phyloP scores from a whole-genome alignment of 2,113 vertebrate species.

The Hylia prasina region DNA sequence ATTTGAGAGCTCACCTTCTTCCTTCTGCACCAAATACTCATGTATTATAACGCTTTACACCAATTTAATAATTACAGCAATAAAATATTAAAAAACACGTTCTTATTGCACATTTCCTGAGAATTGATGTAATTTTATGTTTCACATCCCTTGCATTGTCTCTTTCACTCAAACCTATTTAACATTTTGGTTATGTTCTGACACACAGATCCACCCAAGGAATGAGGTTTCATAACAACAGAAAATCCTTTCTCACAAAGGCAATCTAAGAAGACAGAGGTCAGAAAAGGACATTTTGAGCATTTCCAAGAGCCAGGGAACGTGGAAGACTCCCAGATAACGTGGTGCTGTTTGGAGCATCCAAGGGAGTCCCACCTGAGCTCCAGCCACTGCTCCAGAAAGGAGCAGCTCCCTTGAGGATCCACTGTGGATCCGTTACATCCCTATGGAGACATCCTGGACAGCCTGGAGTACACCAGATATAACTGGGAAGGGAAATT shows the following conservation, averaged over 20 bases:
- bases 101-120: not conserved
- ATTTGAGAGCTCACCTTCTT: not conserved
- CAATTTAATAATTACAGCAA: not conserved
- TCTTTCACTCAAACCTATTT: not conserved
- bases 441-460: rapidly evolving
- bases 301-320: not conserved
- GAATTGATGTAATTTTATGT: not conserved
- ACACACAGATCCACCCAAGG: not conserved
- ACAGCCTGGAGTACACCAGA: not conserved
- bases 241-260: not conserved
- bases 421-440: rapidly evolving
- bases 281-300: not conserved
- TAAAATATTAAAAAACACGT: not conserved
- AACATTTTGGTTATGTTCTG: rapidly evolving
- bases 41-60: not conserved
- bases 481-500: not conserved
- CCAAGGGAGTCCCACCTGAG: not conserved
- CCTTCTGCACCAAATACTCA: not conserved
- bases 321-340: not conserved
- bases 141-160: not conserved
- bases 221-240: not conserved
- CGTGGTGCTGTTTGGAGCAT: not conserved
- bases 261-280: not conserved
- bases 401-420: not conserved
- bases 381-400: not conserved